Percentiles rank a stretch among this genome's conserved stretches.
phyloP scores from a whole-genome alignment of 2,113 vertebrate species.

The Rallus limicola region DNA sequence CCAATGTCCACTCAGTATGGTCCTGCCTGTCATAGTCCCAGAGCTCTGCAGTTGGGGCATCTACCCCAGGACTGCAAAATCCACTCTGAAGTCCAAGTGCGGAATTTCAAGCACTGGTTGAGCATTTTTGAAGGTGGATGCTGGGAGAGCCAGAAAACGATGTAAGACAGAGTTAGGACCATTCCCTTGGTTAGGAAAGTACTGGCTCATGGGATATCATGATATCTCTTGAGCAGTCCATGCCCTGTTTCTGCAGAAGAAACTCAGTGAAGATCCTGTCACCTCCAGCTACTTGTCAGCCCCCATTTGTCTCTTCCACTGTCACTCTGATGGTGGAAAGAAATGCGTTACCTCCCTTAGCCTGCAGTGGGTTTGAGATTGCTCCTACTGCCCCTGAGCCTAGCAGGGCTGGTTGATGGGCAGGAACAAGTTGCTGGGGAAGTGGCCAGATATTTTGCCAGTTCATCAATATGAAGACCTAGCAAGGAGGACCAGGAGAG shows the following conservation, averaged over 20 bases:
- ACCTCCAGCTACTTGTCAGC: not conserved
- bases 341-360: rapidly evolving
- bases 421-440: not conserved
- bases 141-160: too few species aligned
- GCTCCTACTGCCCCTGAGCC: not conserved
- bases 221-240: rapidly evolving
- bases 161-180: too few species aligned
- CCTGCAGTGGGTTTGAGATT: not conserved
- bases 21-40: not conserved
- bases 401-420: not conserved
- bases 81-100: not conserved
- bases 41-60: not conserved
- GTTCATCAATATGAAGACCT: not conserved
- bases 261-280: not conserved
- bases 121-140: too few species aligned
- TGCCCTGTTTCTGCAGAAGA: not conserved
- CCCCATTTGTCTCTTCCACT: not conserved
- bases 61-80: not conserved
- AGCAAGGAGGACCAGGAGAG: not conserved
- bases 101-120: not conserved
- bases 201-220: not conserved
- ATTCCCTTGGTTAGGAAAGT: too few species aligned
- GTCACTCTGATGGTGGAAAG: not conserved
- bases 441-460: not conserved
- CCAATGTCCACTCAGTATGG: not conserved